Conservation (phyloP, 2,888 invertebrate genomes). For the Panopea generosa region DNA sequence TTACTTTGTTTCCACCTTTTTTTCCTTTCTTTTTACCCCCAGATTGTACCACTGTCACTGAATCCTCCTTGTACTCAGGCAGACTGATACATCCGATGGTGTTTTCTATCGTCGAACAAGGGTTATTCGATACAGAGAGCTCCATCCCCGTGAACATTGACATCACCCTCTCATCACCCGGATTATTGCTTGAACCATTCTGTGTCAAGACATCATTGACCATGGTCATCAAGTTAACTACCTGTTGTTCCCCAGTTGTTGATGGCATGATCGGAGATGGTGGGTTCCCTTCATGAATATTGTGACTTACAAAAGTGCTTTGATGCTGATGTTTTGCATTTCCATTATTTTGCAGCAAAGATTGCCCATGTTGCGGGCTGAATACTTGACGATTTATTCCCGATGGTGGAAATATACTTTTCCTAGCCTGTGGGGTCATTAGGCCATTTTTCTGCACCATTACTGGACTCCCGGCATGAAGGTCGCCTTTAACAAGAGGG, state of each 20-base stretch:
- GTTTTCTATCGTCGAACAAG: constrained; percentile 50
- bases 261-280: neutral
- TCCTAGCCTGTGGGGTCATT: constrained; percentile 19
- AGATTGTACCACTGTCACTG: neutral
- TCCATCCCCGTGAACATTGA: neutral
- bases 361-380: constrained; percentile 20
- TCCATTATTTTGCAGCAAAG: too few relatives aligned
- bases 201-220: constrained; percentile 8
- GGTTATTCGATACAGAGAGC: neutral
- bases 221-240: constrained; percentile 5
- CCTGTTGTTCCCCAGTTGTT: neutral
- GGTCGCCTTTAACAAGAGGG: constrained; percentile 48
- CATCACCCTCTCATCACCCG: too few relatives aligned
- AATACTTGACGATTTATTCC: constrained; percentile 28
- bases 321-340: too few relatives aligned
- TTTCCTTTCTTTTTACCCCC: constrained; percentile 6
- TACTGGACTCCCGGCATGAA: constrained; percentile 34
- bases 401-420: constrained; percentile 17
- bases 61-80: constrained; percentile 15
- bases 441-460: constrained; percentile 37
- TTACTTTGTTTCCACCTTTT: neutral
- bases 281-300: too few relatives aligned
- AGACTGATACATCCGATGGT: constrained; percentile 59
- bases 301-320: too few relatives aligned
- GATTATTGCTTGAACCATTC: neutral